Evolutionary conservation across 1,140 invertebrate species (phyloP), one percentile per base, ranked within the genome.

Genomic region (Drosophila guanche): DNA sequence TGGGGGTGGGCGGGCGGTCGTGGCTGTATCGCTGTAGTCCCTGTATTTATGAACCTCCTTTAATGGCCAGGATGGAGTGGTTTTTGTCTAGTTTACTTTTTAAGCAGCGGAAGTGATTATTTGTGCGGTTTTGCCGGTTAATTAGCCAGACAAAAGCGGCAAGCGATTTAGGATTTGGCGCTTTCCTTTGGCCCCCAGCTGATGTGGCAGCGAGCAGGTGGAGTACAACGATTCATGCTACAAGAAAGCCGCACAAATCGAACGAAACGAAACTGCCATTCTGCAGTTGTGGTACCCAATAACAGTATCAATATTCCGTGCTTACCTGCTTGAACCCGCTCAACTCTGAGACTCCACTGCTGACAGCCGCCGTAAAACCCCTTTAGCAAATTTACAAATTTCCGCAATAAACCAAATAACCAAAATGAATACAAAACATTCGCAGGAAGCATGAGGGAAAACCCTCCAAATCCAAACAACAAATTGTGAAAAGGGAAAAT

Each of bases 401-500:
- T 85, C 80, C 80, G 81, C 80, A 84, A 86, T 86, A 85, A 81
- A 77, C 52, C 73, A 85, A 85, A 85, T 81, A 85, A 86, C 81
- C 69, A 80, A 80, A 80, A 73, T 80, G 81, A 80, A 84, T 69
- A 76, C 80, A 84, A 79, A 73, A 77, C 56, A 73, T 79, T 68
- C 58, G 56, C 63, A 69, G 43, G 62, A 62, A 74, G 84, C 47
- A 41, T 55, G 66, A 25, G 46, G 12, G 45, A 22, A 37, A 52
- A 71, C 84, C 77, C 73, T 72, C 53, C 16, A 63, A 84, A 62
- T 80, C 72, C 72, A 65, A 33, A 8, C 29, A 33, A 33, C 29
- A 33, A 8, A 37, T 1, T 5, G 5, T 27, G 25, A 58, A 27
- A 45, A 43, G 41, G 29, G 40, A 40, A 33, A 33, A 47, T 61